These are phyloP conservation scores for Toxotes lorentzi DNA, from an alignment of 2,797 vertebrate species.

Conservation along the genomic window DNA sequence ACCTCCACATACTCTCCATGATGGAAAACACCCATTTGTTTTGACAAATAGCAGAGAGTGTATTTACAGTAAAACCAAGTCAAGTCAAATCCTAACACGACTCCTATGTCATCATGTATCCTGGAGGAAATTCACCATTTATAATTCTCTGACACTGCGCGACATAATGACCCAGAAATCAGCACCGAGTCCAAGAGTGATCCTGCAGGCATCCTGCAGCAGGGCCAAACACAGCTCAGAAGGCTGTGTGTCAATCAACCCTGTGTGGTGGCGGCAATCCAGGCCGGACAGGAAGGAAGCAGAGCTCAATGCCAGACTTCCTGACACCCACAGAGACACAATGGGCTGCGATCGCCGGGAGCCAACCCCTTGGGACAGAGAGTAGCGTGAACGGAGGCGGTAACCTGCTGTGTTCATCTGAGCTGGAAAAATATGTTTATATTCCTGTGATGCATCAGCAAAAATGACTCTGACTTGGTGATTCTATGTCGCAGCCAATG, in stretches of 20 bases:
- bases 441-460: conserved; percentile 54
- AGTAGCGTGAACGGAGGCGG: conserved; percentile 38
- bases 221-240: conserved; percentile 48
- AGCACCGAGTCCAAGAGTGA: conserved; percentile 43
- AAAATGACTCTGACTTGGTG: conserved; percentile 13
- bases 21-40: conserved; percentile 14
- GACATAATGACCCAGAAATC: conserved; percentile 57
- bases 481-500: not conserved
- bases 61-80: conserved; percentile 26
- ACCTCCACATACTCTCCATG: not conserved
- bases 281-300: conserved; percentile 78
- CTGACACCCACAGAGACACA: conserved; percentile 80
- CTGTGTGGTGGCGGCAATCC: conserved; percentile 50
- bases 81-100: not conserved
- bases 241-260: conserved; percentile 71
- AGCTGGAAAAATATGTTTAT: conserved; percentile 65
- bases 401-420: conserved; percentile 56
- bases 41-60: conserved; percentile 11
- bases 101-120: not conserved
- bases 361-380: conserved; percentile 44
- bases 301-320: conserved; percentile 77
- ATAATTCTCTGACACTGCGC: conserved; percentile 18
- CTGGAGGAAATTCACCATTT: conserved; percentile 34
- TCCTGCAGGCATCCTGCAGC: conserved; percentile 75
- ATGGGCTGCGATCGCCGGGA: conserved; percentile 60